Percentiles rank a stretch among this genome's conserved stretches.
These are phyloP conservation scores for Rhincodon typus DNA, from an alignment of 2,797 vertebrate genomes.

Conservation along the genomic window DNA sequence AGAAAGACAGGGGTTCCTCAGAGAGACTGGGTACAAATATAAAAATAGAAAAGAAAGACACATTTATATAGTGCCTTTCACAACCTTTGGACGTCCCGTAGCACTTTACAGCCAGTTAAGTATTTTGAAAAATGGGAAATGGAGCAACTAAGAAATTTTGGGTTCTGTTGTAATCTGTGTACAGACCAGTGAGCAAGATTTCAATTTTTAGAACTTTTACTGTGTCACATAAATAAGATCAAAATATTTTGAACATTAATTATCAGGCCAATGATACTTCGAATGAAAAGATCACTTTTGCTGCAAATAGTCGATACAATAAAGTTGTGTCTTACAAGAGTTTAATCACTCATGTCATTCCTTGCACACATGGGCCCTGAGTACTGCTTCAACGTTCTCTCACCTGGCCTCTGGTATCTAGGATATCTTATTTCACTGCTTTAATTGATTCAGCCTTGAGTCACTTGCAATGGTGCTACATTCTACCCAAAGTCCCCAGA, in stretches of 20 bases:
- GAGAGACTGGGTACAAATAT: background rate
- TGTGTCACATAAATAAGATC: background rate
- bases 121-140: too few relatives aligned
- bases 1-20: background rate
- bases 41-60: background rate
- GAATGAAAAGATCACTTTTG: background rate
- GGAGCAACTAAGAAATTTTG: too few relatives aligned
- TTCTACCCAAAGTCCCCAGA: background rate
- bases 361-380: background rate
- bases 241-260: background rate
- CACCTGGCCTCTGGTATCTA: background rate
- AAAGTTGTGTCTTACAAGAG: background rate
- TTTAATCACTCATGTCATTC: background rate
- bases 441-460: background rate
- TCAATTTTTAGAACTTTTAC: background rate
- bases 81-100: background rate
- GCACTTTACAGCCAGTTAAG: background rate
- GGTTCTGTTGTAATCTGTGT: background rate
- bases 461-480: background rate
- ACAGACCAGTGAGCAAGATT: too few relatives aligned
- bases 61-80: background rate
- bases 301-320: background rate
- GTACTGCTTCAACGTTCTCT: background rate
- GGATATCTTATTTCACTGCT: background rate
- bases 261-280: background rate